Evolutionary conservation across 2,888 invertebrate species (phyloP).

Genomic region (Mechanitis messenoides): DNA sequence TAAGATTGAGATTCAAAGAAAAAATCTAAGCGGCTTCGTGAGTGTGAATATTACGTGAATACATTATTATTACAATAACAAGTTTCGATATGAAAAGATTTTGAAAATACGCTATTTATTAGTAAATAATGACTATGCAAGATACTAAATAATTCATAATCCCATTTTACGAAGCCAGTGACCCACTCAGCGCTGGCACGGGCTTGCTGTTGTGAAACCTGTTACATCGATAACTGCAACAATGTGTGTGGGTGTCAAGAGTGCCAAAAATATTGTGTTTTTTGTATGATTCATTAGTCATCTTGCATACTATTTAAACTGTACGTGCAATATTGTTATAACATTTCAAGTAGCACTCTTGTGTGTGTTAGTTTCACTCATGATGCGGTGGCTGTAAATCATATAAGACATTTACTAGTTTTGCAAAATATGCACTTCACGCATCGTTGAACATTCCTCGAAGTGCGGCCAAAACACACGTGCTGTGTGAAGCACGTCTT

Average conservation of each 20-base stretch:
- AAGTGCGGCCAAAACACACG: neutral
- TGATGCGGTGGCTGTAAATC: too few relatives aligned
- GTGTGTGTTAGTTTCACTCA: neutral
- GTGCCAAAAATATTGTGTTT: too few relatives aligned
- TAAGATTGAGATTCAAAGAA: neutral
- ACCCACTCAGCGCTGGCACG: constrained; percentile 13
- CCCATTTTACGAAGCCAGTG: constrained; percentile 3
- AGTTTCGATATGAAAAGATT: neutral
- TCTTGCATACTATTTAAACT: neutral
- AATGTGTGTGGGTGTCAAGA: neutral
- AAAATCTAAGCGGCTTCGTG: neutral
- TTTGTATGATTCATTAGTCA: neutral
- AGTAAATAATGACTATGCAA: neutral
- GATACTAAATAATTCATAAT: neutral
- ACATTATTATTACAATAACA: neutral
- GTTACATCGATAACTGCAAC: constrained; percentile 1
- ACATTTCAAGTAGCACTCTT: neutral
- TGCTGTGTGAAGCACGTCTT: too few relatives aligned
- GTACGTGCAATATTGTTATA: neutral
- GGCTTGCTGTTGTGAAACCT: constrained; percentile 6
- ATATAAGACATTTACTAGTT: too few relatives aligned
- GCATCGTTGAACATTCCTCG: neutral
- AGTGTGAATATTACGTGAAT: too few relatives aligned
- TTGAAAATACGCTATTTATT: neutral
- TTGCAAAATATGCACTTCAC: neutral